Evolutionary conservation across 2,888 invertebrate genomes (phyloP), one percentile per base, ranked within the genome.

Genomic region (Itoplectis maculator): DNA sequence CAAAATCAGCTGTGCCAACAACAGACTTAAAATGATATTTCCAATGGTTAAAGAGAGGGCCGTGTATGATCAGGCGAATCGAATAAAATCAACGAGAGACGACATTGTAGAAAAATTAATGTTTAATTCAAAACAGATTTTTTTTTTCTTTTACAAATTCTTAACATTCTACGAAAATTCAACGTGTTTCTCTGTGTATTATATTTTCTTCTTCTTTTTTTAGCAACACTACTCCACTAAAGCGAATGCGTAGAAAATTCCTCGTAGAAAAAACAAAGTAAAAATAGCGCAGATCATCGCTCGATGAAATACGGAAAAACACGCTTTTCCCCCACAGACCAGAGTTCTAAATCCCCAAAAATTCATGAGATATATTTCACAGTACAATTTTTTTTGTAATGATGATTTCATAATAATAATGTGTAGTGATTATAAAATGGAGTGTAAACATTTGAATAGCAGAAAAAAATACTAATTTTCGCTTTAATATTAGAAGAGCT

Each of bases 1-100:
- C 92, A 92, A 92, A 92, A 92, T 92, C 89, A 92, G 92, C 91
- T 92, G 92, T 92, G 92, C 92, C 92, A 90, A 92, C 91, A 91
- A 92, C 91, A 90, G 88, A 90, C 87, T 78, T 80, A 82, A 74
- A n/a, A 85, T 84, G 66, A 59, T 82, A 73, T 79, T 85, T 82
- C 75, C 79, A 81, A 69, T 73, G 79, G 81, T 82, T 75, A 79
- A 56, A 76, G 74, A 79, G 68, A 77, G 11, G 56, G 70, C 70
- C 63, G 66, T 63, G 69, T 70, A 66, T 80, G 81, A 76, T 45
- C 54, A 70, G 4, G 3, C 54, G 49, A 72, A 72, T 13, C 18
- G 13, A 40, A 72, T 45, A 66, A 76, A n/a, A 73, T 51, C 47
- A 47, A 65, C 56, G 18, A 66, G 15, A 59, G 40, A 29, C 37